Evolutionary conservation across 2,797 vertebrate genomes (phyloP), one percentile per base, ranked within the genome.

Genomic region (Limosa lapponica): DNA sequence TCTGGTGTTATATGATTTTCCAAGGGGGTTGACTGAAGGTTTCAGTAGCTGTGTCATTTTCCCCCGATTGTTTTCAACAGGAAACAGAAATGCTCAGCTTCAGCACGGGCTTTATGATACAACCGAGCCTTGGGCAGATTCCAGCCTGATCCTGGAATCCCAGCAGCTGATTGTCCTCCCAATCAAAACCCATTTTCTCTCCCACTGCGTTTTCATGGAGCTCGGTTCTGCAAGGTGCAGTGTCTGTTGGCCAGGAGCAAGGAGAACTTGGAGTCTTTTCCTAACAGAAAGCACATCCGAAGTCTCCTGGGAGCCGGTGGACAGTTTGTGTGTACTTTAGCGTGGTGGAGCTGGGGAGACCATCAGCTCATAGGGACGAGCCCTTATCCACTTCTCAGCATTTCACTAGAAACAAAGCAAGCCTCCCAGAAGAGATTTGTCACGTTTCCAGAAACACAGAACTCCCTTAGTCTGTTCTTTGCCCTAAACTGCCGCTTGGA

Each of bases 11-110:
- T 12, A 30, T 54, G 18, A 52, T 70, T 83, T 95, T 90, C 94
- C 72, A 87, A 28, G 28, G 28, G 2, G 34, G 52, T 22, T 87
- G 48, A 64, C 16, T 1, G 1, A 62, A 87, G 28, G 27, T 91
- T 95, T 86, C 74, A 67, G 94, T 39, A 51, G 43, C 93, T 52
- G 46, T 85, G 59, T 78, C 27, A 79, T 86, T 72, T 96, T 92
- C 78, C 91, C 25, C 28, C 23, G 10, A 90, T 90, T 91, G 81
- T 95, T 83, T 87, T 71, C 69, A 54, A 16, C 32, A 93, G 82
- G 86, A 96, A 94, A 89, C 70, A 92, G 67, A 83, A 95, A 82
- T 1, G 2, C 41, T 95, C 52, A 5, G 69, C 23, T 85, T 44
- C 49, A 62, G 83, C 23, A 34, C 5, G n/a, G 59, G 61, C 67